Conservation (phyloP, 2,113 vertebrate species). For the Micronycteris hirsuta region DNA sequence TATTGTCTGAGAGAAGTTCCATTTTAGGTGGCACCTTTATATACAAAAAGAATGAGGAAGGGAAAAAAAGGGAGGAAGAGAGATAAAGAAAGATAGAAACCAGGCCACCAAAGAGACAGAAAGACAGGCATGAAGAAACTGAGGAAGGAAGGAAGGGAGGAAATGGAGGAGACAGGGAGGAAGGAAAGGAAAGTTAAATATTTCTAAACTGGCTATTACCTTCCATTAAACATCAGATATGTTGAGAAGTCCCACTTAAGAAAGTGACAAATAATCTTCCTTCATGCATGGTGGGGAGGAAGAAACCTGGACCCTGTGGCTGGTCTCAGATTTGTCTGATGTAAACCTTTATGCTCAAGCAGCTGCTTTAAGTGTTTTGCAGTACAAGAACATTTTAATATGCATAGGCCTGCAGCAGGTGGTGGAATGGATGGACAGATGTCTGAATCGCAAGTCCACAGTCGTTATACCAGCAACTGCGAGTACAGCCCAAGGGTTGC, state of each 20-base stretch:
- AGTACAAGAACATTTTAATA: constrained; percentile 59
- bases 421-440: constrained; percentile 40
- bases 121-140: background rate
- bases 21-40: background rate
- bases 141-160: background rate
- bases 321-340: constrained; percentile 34
- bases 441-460: constrained; percentile 25
- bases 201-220: background rate
- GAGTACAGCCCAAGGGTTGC: background rate
- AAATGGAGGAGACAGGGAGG: too few relatives aligned
- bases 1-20: background rate
- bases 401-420: constrained; percentile 38
- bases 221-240: background rate
- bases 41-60: background rate
- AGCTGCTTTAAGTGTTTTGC: constrained; percentile 40
- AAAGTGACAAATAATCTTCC: background rate
- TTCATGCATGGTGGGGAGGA: background rate
- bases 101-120: background rate
- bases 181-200: too few relatives aligned
- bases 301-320: constrained; percentile 30
- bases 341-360: constrained; percentile 41
- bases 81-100: background rate
- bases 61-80: background rate
- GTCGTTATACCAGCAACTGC: constrained; percentile 49
- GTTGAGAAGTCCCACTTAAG: background rate